Conservation (phyloP, 2,888 invertebrate species). For the Agapostemon virescens region DNA sequence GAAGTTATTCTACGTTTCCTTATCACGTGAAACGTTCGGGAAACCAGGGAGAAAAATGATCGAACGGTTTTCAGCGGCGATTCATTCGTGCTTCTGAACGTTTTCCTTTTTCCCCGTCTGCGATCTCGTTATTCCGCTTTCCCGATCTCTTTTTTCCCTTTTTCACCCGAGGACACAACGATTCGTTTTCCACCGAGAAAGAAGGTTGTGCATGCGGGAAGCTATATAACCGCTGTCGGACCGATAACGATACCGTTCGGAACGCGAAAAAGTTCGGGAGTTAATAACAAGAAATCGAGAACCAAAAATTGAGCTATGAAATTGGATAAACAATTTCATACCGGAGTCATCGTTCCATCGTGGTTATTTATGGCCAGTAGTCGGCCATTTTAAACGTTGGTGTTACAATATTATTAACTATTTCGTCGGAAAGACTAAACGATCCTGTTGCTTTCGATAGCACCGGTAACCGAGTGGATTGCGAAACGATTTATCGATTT, state of each 20-base stretch:
- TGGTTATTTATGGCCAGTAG: too few species aligned
- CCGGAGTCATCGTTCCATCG: too few species aligned
- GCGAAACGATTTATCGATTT: neutral
- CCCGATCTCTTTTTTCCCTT: neutral
- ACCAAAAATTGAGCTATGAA: too few species aligned
- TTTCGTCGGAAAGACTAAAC: neutral
- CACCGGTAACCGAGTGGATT: neutral
- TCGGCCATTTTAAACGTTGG: too few species aligned
- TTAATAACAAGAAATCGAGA: neutral
- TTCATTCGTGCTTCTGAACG: conserved; percentile 35
- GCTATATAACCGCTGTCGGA: conserved; percentile 1
- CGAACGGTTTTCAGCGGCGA: conserved; percentile 47
- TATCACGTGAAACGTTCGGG: conserved; percentile 61
- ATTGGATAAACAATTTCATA: neutral
- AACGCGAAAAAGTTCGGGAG: neutral
- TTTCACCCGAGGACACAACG: conserved; percentile 11
- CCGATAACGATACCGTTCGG: conserved; percentile 13
- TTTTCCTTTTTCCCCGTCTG: conserved; percentile 28
- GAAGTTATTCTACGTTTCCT: conserved; percentile 59
- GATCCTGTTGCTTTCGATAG: neutral
- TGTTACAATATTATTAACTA: too few species aligned
- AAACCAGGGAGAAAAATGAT: conserved; percentile 63
- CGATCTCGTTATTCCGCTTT: conserved; percentile 16
- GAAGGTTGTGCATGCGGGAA: neutral
- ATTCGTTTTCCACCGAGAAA: conserved; percentile 32